phyloP scores from a whole-genome alignment of 2,113 vertebrate genomes.

The Aphelocoma coerulescens region DNA sequence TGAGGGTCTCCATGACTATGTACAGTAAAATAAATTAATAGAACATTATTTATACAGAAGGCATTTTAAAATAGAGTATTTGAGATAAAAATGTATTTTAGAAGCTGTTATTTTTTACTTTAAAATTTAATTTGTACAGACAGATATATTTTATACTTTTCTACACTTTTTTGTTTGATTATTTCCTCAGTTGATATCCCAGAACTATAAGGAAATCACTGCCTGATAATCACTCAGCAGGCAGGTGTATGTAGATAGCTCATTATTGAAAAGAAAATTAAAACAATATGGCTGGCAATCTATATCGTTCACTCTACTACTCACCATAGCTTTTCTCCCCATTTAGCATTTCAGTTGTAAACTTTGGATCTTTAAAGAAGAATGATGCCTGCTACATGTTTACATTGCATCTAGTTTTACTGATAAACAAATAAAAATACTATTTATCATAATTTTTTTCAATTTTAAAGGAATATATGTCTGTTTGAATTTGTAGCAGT shows the following conservation, averaged over 20 bases:
- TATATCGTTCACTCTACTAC: background rate
- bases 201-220: background rate
- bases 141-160: background rate
- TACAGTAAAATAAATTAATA: slow-evolving; percentile 67
- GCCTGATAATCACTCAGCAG: background rate
- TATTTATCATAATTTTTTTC: background rate
- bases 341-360: background rate
- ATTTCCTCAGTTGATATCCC: background rate
- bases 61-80: background rate
- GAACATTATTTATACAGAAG: background rate
- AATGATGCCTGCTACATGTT: background rate
- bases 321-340: background rate
- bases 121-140: background rate
- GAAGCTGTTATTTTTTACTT: background rate
- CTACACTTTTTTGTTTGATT: background rate
- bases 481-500: background rate
- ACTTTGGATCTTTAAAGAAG: background rate
- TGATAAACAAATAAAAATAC: background rate
- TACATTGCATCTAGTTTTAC: background rate
- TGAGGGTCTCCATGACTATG: slow-evolving; percentile 87
- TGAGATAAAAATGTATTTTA: background rate
- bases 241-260: background rate
- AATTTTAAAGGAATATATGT: background rate
- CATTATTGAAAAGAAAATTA: background rate
- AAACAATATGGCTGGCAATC: background rate